Conservation (phyloP, 2,797 vertebrate species). For the Pipistrellus nathusii region DNA sequence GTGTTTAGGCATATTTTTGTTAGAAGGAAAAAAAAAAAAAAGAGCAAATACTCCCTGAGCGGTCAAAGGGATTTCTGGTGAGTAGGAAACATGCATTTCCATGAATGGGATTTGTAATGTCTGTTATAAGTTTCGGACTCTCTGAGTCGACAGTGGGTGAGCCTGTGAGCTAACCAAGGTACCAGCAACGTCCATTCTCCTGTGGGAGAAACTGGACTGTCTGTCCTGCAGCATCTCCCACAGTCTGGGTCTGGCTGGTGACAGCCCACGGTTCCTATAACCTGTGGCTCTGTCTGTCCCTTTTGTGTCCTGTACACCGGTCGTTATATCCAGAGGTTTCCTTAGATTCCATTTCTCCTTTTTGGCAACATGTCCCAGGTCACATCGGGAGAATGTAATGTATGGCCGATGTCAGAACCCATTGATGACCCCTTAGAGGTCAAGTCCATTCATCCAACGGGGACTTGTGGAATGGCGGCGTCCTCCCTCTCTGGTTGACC, state of each 20-base stretch:
- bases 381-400: neutral
- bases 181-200: neutral
- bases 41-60: neutral
- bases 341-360: neutral
- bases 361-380: neutral
- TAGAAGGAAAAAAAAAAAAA: neutral
- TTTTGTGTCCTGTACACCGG: neutral
- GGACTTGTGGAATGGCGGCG: neutral
- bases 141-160: neutral
- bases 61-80: neutral
- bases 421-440: neutral
- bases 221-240: neutral
- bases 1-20: constrained; percentile 2
- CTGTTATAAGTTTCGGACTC: constrained; percentile 38
- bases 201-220: neutral
- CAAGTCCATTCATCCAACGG: neutral
- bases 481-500: neutral
- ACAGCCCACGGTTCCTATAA: neutral
- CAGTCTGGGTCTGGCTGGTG: neutral
- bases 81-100: constrained; percentile 19
- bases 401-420: neutral
- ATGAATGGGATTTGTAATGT: constrained; percentile 12
- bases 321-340: neutral
- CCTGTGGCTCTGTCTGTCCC: neutral
- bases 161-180: neutral